phyloP scores from a whole-genome alignment of 1,140 invertebrate genomes.

The Notospermus geniculatus region DNA sequence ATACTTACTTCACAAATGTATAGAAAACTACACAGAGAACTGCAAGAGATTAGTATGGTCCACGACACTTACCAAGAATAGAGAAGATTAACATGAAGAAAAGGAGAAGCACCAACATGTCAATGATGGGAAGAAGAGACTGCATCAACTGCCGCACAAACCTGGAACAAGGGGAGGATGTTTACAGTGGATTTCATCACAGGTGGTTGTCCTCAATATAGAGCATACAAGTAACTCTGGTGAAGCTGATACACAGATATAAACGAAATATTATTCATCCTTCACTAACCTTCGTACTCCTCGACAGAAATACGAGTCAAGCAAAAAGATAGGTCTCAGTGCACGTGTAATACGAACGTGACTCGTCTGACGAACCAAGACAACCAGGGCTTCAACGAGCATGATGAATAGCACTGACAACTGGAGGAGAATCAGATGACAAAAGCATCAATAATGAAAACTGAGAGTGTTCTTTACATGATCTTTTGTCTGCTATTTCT shows the following conservation, averaged over 20 bases:
- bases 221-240: no score
- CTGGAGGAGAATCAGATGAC: slow-evolving; percentile 59
- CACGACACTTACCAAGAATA: slow-evolving; percentile 61
- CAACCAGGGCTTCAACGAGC: slow-evolving; percentile 79
- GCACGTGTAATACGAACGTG: slow-evolving; percentile 86
- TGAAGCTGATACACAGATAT: no score
- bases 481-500: background rate
- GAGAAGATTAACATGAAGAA: slow-evolving; percentile 86
- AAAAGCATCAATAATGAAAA: background rate
- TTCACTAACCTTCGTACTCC: slow-evolving; percentile 59
- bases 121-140: slow-evolving; percentile 82
- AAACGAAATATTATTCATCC: slow-evolving; percentile 14
- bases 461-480: background rate
- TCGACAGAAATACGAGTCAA: slow-evolving; percentile 82
- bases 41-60: background rate
- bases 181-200: no score
- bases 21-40: slow-evolving; percentile 1
- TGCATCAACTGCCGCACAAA: slow-evolving; percentile 66
- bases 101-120: slow-evolving; percentile 80
- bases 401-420: slow-evolving; percentile 76
- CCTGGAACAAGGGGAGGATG: slow-evolving; percentile 36
- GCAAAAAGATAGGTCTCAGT: slow-evolving; percentile 82
- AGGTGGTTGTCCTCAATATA: no score
- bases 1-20: no score
- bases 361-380: slow-evolving; percentile 76